Evolutionary conservation across 2,888 invertebrate genomes (phyloP).

Genomic region (Agrotis segetum): DNA sequence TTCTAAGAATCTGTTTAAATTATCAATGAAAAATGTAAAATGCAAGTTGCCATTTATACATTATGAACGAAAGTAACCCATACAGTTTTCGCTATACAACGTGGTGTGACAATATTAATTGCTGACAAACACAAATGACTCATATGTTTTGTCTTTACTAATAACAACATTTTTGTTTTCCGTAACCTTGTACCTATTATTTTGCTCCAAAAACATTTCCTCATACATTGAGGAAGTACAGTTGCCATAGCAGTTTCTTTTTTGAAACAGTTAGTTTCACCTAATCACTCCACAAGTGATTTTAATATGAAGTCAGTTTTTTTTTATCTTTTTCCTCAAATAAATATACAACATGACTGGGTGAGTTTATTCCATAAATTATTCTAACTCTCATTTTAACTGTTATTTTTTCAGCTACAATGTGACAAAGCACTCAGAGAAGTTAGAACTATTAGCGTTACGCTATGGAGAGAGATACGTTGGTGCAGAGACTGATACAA

Average conservation of each 20-base stretch:
- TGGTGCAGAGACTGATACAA: conserved; percentile 94
- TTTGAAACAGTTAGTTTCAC: too few species aligned
- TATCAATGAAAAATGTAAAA: too few species aligned
- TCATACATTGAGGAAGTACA: not conserved
- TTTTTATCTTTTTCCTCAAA: too few species aligned
- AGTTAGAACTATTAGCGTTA: conserved; percentile 92
- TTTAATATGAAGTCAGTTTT: too few species aligned
- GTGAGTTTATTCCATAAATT: not conserved
- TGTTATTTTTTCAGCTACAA: conserved; percentile 92
- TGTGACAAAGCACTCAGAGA: conserved; percentile 93
- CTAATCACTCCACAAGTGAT: too few species aligned
- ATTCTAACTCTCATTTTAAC: not conserved
- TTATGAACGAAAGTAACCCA: not conserved
- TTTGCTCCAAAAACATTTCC: not conserved
- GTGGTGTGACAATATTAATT: not conserved
- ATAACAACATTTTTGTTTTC: not conserved
- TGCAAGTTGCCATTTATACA: not conserved
- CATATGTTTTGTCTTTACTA: not conserved
- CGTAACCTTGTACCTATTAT: not conserved
- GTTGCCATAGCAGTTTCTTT: not conserved
- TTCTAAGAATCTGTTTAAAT: too few species aligned
- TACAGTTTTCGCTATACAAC: not conserved
- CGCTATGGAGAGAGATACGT: conserved; percentile 93
- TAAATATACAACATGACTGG: not conserved
- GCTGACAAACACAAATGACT: not conserved